Evolutionary conservation across 2,113 vertebrate genomes (phyloP), one percentile per base, ranked within the genome.

Genomic region (Colaptes auratus): DNA sequence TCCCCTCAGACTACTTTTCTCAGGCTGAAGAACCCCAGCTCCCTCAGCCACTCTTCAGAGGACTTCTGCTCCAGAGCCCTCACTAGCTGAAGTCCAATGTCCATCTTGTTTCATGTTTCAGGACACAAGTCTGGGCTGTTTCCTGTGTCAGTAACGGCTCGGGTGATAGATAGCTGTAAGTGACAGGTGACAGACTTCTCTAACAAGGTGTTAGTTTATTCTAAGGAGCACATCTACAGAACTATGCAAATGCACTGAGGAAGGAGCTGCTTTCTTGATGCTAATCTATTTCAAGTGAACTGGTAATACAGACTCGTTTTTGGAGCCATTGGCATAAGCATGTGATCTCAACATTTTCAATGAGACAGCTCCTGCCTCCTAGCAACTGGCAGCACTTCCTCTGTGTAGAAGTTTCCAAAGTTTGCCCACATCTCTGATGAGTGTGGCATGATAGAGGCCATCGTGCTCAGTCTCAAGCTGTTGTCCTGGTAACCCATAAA

Each of bases 381-480:
- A 90, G 69, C 53, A 97, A 39, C 69, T 42, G 63, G 72, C 70
- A 91, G 50, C 70, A 44, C 90, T 95, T 96, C 82, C 73, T 86
- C 58, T 71, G 5, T 81, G 56, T 58, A 81, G 53, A 81, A 83
- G 58, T 93, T 95, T 61, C 75, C 69, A 58, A 70, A 90, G 77
- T 94, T 95, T 92, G 88, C 96, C 88, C 90, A 92, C 76, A 86
- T 88, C 80, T 91, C 66, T 90, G 92, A 92, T 95, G 66, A 58
- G 64, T 60, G 64, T 64, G 80, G 12, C 73, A 25, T 3, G 93
- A 97, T 97, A 95, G 63, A 88, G 93, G 77, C 92, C 81, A 81
- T 93, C 94, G 23, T 50, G 82, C 52, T 33, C 71, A 35, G 80
- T 94, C 88, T 91, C 59, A 79, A 79, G 55, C 12, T 42, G 93